Conservation (phyloP, 2,888 invertebrate species). For the Lordiphosa andalusiaca region DNA sequence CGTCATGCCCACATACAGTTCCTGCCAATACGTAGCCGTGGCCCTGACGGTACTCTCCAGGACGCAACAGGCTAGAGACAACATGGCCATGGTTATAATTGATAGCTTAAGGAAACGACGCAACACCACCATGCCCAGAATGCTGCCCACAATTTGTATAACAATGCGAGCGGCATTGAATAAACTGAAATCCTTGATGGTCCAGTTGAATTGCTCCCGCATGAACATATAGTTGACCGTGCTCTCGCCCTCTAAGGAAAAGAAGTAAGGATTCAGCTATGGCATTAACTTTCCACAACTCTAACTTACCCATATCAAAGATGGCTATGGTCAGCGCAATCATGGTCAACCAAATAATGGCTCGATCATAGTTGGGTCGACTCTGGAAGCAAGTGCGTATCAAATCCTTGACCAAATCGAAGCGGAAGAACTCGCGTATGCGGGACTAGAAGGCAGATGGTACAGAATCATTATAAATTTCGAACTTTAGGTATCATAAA, state of each 20-base stretch:
- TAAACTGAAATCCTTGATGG: constrained; percentile 74
- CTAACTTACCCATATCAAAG: constrained; percentile 74
- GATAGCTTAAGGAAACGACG: constrained; percentile 79
- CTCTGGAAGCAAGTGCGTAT: constrained; percentile 76
- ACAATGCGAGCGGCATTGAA: constrained; percentile 81
- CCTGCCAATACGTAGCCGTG: constrained; percentile 77
- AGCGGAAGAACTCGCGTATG: constrained; percentile 78
- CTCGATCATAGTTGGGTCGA: constrained; percentile 77
- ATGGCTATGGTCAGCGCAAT: constrained; percentile 74
- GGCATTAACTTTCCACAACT: neutral
- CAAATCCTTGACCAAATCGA: constrained; percentile 76
- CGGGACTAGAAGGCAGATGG: constrained; percentile 54
- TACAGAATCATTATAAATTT: neutral
- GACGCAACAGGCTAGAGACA: constrained; percentile 74
- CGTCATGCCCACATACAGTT: constrained; percentile 75
- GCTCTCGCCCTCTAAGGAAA: constrained; percentile 70
- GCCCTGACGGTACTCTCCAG: constrained; percentile 78
- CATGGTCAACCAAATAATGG: constrained; percentile 79
- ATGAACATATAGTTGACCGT: constrained; percentile 82
- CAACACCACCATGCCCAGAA: constrained; percentile 83
- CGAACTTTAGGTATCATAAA: neutral
- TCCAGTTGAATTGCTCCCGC: constrained; percentile 78
- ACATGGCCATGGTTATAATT: constrained; percentile 75
- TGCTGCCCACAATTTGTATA: constrained; percentile 82
- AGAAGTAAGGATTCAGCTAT: neutral